phyloP scores from a whole-genome alignment of 2,888 invertebrate genomes.

The Halictus ligatus region DNA sequence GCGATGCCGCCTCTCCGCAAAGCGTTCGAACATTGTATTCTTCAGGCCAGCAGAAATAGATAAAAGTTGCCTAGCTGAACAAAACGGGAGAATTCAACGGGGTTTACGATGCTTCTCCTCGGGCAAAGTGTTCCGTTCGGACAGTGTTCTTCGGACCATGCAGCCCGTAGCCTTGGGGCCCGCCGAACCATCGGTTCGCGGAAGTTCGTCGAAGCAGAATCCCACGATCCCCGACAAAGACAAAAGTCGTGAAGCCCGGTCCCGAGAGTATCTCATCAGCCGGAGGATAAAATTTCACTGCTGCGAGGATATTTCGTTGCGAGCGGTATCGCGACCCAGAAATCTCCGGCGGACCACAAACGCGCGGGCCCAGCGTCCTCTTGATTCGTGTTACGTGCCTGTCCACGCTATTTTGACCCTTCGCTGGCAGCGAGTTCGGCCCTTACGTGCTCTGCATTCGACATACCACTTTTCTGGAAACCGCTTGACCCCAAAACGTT shows the following conservation, averaged over 20 bases:
- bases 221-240: conserved; percentile 44
- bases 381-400: conserved; percentile 42
- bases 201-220: conserved; percentile 21
- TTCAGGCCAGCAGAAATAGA: too few species aligned
- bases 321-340: conserved; percentile 46
- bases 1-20: too few species aligned
- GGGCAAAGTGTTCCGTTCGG: not conserved
- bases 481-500: not conserved
- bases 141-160: not conserved
- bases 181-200: conserved; percentile 20
- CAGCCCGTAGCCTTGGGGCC: conserved; percentile 10
- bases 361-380: conserved; percentile 31
- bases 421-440: conserved; percentile 18
- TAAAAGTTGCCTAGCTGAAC: too few species aligned
- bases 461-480: not conserved
- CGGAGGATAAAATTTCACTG: conserved; percentile 43
- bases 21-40: too few species aligned
- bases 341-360: conserved; percentile 39
- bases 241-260: conserved; percentile 35
- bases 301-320: conserved; percentile 31
- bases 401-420: conserved; percentile 30
- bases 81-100: not conserved
- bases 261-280: conserved; percentile 14
- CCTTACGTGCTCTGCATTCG: conserved; percentile 37
- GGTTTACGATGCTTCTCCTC: not conserved